These are phyloP conservation scores for Neodiprion lecontei DNA, from an alignment of 1,140 invertebrate genomes.

Conservation along the genomic window DNA sequence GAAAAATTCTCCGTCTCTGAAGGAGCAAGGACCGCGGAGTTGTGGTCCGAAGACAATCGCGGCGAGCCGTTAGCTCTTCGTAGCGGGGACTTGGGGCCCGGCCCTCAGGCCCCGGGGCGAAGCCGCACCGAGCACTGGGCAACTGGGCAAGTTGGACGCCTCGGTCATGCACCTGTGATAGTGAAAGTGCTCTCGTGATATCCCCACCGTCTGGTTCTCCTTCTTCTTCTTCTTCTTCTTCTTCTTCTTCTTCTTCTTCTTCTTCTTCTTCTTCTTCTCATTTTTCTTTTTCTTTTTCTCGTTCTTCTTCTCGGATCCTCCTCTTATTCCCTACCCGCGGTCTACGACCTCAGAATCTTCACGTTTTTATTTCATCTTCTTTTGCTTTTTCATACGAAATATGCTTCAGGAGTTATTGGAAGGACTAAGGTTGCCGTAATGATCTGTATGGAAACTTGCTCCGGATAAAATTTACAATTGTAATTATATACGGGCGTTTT, in stretches of 20 bases:
- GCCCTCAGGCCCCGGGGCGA: neutral
- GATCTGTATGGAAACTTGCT: too few species aligned
- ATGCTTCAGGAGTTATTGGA: too few species aligned
- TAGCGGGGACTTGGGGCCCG: neutral
- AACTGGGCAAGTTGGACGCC: conserved; percentile 27
- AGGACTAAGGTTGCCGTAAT: too few species aligned
- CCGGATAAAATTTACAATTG: too few species aligned
- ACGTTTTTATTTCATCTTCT: too few species aligned
- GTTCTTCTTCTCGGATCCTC: conserved; percentile 22
- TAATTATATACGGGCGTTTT: too few species aligned
- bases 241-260: conserved; percentile 19
- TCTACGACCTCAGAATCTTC: too few species aligned
- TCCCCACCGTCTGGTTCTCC: conserved; percentile 34
- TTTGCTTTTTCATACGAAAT: too few species aligned
- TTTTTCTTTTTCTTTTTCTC: conserved; percentile 23
- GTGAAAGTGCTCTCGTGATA: conserved; percentile 56
- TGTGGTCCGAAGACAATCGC: neutral
- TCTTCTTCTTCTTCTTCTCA: conserved; percentile 27
- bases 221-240: conserved; percentile 23
- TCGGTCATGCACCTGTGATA: conserved; percentile 61
- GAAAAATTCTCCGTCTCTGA: neutral
- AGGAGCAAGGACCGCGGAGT: neutral
- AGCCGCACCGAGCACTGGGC: neutral
- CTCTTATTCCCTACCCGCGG: too few species aligned
- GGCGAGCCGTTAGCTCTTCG: conserved; percentile 9